Evolutionary conservation across 2,888 invertebrate genomes (phyloP), one percentile per base, ranked within the genome.

Genomic region (Baronia brevicornis): DNA sequence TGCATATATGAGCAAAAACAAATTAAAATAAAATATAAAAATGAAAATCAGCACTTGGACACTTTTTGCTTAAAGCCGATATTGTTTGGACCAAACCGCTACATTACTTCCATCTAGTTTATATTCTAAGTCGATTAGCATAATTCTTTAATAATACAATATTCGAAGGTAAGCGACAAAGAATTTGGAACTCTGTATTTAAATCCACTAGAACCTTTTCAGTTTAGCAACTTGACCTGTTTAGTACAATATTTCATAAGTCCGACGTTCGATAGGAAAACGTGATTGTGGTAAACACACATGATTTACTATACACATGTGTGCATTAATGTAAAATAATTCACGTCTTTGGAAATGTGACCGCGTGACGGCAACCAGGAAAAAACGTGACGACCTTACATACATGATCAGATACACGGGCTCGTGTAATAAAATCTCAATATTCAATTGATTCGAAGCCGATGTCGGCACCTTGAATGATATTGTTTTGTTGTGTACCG

Each of bases 51-150:
- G 27, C 26, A 30, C 30, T 27, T 21, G 1, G 3, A 5, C 22
- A 8, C n/a, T n/a, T n/a, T 36, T 36, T 26, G 21, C 30, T 2
- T 2, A 12, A 3, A 13, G 10, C 2, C 19, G 8, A 6, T 12
- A 25, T 20, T 21, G 20, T 24, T 18, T 29, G 13, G 35, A 30
- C 14, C 19, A 17, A 36, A 31, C 7, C 31, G 54, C 55, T 54
- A 58, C 53, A 57, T 56, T 57, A 49, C 30, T 55, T 50, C 46
- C 48, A 51, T 47, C 59, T 55, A 52, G 51, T 62, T 59, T 60
- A 56, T 50, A 59, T 59, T 63, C 54, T 43, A 39, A 43, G 36
- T 42, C 43, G 41, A 66, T 69, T 64, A 57, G 54, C 69, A 69
- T 68, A 70, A 68, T 68, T 65, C 55, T 43, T 50, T 36, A 48